Evolutionary conservation across 2,797 vertebrate species (phyloP).

Genomic region (Trichosurus vulpecula): DNA sequence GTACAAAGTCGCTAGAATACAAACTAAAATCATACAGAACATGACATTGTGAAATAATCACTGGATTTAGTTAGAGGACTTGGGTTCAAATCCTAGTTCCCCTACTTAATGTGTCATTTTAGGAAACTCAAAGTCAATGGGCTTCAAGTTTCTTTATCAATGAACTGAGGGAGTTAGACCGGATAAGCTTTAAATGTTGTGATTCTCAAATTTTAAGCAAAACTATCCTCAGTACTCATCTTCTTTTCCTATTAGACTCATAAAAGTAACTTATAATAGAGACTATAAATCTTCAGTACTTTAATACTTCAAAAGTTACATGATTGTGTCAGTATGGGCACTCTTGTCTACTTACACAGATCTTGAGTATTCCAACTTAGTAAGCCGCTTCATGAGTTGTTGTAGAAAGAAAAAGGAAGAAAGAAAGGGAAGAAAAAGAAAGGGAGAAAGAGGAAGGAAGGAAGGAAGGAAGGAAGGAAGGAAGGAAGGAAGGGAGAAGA

Average conservation of each 20-base stretch:
- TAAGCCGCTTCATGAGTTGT: not conserved
- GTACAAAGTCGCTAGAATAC: conserved; percentile 37
- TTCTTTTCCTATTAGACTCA: conserved; percentile 64
- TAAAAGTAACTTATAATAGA: conserved; percentile 63
- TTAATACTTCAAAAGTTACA: not conserved
- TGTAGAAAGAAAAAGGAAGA: not conserved
- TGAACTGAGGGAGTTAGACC: not conserved
- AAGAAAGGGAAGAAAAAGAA: not conserved
- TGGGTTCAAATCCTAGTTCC: not conserved
- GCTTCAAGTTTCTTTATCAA: not conserved
- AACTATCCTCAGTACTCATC: conserved; percentile 61
- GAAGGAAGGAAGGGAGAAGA: too few species aligned
- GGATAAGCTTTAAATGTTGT: not conserved
- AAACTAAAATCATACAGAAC: conserved; percentile 24
- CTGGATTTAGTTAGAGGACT: not conserved
- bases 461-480: accelerated
- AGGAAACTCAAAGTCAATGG: not conserved
- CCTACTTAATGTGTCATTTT: not conserved
- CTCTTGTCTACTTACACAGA: not conserved
- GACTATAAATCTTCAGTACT: not conserved
- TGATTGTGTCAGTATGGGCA: not conserved
- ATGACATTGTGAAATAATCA: not conserved
- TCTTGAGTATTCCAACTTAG: not conserved
- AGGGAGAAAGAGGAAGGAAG: not conserved
- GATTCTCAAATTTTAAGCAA: conserved; percentile 61